Conservation (phyloP, 2,888 invertebrate genomes). For the Yponomeuta sedellus region DNA sequence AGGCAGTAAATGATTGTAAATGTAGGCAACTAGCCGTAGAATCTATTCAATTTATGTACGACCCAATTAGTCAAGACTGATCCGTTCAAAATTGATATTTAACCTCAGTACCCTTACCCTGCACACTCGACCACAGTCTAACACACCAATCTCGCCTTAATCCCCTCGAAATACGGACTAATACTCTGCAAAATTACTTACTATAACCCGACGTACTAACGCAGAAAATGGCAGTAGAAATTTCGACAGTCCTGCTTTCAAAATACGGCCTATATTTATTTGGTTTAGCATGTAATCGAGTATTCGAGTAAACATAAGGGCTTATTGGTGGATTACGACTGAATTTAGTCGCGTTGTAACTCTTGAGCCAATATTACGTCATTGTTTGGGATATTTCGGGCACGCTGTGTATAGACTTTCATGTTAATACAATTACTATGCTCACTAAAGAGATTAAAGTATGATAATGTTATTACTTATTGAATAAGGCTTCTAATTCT, state of each 20-base stretch:
- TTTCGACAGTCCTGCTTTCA: not conserved
- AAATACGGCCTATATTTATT: not conserved
- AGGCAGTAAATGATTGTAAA: no score
- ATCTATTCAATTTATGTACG: not conserved
- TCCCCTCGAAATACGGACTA: not conserved
- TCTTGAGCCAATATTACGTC: not conserved
- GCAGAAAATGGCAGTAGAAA: not conserved
- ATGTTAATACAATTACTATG: no score
- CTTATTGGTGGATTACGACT: not conserved
- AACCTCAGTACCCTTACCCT: not conserved
- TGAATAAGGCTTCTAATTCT: no score
- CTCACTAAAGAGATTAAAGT: no score
- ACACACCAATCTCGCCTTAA: not conserved
- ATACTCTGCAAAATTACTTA: not conserved
- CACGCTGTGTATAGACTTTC: not conserved
- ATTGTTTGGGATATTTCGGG: not conserved
- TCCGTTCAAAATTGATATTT: slow-evolving; percentile 37
- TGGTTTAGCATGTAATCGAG: not conserved
- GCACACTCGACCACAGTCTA: not conserved
- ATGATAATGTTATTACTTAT: no score
- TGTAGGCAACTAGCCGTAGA: not conserved
- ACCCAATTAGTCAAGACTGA: slow-evolving; percentile 22
- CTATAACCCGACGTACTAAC: not conserved
- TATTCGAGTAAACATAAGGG: not conserved
- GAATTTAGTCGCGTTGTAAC: not conserved